Percentiles rank a stretch among this genome's conserved stretches.
Conservation (phyloP, 2,888 invertebrate species). For the Liopterus haemorrhoidalis region DNA sequence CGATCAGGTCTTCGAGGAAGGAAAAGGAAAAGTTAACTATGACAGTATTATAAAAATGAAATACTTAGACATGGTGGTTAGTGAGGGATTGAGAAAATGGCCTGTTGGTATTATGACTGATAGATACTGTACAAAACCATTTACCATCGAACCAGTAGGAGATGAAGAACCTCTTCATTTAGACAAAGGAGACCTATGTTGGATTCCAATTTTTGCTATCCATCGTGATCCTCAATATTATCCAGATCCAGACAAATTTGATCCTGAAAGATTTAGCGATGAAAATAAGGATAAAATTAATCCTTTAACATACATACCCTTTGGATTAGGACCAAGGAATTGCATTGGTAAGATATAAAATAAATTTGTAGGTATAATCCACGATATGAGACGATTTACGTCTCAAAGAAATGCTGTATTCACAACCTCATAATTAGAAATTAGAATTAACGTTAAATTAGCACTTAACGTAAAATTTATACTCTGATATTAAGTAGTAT, state of each 20-base stretch:
- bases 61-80: conserved; percentile 48
- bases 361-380: too few relatives aligned
- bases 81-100: conserved; percentile 43
- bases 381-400: too few relatives aligned
- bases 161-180: conserved; percentile 29
- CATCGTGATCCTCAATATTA: conserved; percentile 45
- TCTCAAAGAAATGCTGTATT: too few relatives aligned
- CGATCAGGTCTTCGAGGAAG: conserved; percentile 29
- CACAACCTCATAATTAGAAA: too few relatives aligned
- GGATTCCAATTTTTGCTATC: conserved; percentile 41
- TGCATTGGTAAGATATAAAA: conserved; percentile 42
- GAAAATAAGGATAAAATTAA: conserved; percentile 41
- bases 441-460: too few relatives aligned
- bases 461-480: too few relatives aligned
- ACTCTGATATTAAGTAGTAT: too few relatives aligned
- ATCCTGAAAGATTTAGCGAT: conserved; percentile 46
- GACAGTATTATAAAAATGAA: conserved; percentile 44
- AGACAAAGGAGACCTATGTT: conserved; percentile 37
- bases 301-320: conserved; percentile 46
- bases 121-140: conserved; percentile 49
- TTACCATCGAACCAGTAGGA: conserved; percentile 37
- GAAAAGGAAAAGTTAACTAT: conserved; percentile 39
- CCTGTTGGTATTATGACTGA: conserved; percentile 45
- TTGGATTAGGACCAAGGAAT: conserved; percentile 47
- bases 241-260: conserved; percentile 45